A percentile compares a stretch with the other conserved stretches of the same genome.
phyloP scores from a whole-genome alignment of 2,113 vertebrate species.

The Mesitornis unicolor region DNA sequence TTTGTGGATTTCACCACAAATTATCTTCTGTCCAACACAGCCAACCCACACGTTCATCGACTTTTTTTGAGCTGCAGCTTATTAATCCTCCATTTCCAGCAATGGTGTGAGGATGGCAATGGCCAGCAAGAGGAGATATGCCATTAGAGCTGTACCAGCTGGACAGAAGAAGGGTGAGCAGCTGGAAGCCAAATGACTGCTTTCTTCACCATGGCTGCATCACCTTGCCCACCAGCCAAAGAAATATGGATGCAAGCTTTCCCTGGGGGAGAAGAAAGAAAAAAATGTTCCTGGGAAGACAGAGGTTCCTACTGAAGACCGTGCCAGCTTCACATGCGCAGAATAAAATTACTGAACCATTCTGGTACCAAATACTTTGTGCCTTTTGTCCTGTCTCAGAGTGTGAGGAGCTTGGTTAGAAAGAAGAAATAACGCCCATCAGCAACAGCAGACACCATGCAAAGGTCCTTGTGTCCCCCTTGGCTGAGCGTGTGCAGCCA shows the following conservation, averaged over 20 bases:
- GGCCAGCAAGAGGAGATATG: neutral
- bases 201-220: neutral
- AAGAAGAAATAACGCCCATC: neutral
- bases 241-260: neutral
- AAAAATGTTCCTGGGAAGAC: neutral
- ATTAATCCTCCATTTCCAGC: neutral
- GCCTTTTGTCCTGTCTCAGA: neutral
- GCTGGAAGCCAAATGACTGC: neutral
- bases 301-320: neutral
- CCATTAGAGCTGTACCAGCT: neutral
- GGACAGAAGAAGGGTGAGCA: neutral
- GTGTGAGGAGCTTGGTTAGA: neutral
- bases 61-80: conserved; percentile 5
- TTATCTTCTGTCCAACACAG: conserved; percentile 10
- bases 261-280: neutral
- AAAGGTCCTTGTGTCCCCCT: neutral
- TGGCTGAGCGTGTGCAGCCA: neutral
- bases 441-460: neutral
- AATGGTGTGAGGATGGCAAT: neutral
- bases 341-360: neutral
- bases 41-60: neutral
- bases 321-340: neutral
- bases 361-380: neutral
- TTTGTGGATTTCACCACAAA: conserved; percentile 57
- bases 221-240: neutral